Evolutionary conservation across 2,797 vertebrate genomes (phyloP).

Genomic region (Leptodactylus fallax): DNA sequence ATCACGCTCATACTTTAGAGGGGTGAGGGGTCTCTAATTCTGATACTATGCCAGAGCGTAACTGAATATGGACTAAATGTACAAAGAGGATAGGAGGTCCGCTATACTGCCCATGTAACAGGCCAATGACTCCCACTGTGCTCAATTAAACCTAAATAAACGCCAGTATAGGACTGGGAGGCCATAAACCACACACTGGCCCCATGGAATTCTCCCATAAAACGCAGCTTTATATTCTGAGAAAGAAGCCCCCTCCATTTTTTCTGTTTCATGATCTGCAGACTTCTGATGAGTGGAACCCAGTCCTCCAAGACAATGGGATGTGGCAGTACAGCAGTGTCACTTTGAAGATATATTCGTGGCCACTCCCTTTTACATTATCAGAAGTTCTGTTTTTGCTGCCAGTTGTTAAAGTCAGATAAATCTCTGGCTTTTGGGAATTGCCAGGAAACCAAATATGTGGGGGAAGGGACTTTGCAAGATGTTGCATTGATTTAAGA

Average conservation of each 20-base stretch:
- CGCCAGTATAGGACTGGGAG: background rate
- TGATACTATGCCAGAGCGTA: slow-evolving; percentile 22
- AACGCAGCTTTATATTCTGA: background rate
- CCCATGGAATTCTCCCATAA: slow-evolving; percentile 34
- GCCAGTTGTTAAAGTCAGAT: too few relatives aligned
- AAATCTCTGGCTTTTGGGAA: too few relatives aligned
- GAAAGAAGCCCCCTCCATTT: background rate
- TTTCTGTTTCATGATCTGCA: background rate
- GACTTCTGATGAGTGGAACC: background rate
- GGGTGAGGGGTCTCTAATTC: slow-evolving; percentile 9
- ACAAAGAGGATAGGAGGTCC: background rate
- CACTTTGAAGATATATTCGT: too few relatives aligned
- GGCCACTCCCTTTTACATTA: too few relatives aligned
- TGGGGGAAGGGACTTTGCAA: background rate
- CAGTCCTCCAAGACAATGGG: background rate
- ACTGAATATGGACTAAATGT: background rate
- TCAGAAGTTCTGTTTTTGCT: too few relatives aligned
- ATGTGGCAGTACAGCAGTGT: background rate
- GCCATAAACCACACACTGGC: slow-evolving; percentile 23
- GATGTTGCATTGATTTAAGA: background rate
- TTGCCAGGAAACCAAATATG: background rate
- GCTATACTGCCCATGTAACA: background rate
- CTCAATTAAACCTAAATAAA: slow-evolving; percentile 16
- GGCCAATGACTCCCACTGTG: slow-evolving; percentile 1
- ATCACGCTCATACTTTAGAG: slow-evolving; percentile 35